These are phyloP conservation scores for Pao palembangensis DNA, from an alignment of 2,113 vertebrate genomes.

Conservation along the genomic window DNA sequence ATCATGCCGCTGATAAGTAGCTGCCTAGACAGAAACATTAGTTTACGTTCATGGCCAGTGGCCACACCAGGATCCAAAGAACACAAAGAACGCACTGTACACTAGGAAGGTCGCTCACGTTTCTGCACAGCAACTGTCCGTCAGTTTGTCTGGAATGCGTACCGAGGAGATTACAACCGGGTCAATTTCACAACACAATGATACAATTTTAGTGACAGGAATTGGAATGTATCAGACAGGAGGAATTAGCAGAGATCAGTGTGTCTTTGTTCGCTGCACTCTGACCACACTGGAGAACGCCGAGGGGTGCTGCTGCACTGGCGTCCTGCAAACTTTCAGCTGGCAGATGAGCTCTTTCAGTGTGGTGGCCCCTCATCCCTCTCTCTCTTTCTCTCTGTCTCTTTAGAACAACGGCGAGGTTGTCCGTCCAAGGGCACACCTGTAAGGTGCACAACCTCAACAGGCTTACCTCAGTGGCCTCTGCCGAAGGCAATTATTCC, in stretches of 20 bases:
- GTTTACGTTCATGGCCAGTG: slow-evolving; percentile 48
- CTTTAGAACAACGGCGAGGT: slow-evolving; percentile 82
- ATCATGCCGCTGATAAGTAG: slow-evolving; percentile 20
- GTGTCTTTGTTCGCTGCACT: slow-evolving; percentile 58
- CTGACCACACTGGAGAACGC: slow-evolving; percentile 48
- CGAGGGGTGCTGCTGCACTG: slow-evolving; percentile 33
- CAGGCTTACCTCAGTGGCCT: slow-evolving; percentile 82
- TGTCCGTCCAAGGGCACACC: slow-evolving; percentile 86
- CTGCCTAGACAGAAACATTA: slow-evolving; percentile 29
- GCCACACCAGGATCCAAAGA: not conserved
- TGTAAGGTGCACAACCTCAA: slow-evolving; percentile 82
- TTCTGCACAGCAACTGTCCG: slow-evolving; percentile 48
- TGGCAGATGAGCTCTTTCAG: slow-evolving; percentile 62
- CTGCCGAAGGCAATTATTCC: slow-evolving; percentile 86
- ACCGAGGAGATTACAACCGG: slow-evolving; percentile 64
- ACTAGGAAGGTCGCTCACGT: slow-evolving; percentile 17
- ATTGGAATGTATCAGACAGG: slow-evolving; percentile 47
- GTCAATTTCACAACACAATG: slow-evolving; percentile 52
- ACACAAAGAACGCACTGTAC: slow-evolving; percentile 31
- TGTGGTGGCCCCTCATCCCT: slow-evolving; percentile 20
- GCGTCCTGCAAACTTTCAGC: slow-evolving; percentile 57
- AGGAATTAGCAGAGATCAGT: slow-evolving; percentile 54
- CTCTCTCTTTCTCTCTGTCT: slow-evolving; percentile 18
- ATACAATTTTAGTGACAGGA: slow-evolving; percentile 61
- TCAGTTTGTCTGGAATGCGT: slow-evolving; percentile 46